Evolutionary conservation across 2,888 invertebrate genomes (phyloP), one percentile per base, ranked within the genome.

Genomic region (Dendrolimus pini): DNA sequence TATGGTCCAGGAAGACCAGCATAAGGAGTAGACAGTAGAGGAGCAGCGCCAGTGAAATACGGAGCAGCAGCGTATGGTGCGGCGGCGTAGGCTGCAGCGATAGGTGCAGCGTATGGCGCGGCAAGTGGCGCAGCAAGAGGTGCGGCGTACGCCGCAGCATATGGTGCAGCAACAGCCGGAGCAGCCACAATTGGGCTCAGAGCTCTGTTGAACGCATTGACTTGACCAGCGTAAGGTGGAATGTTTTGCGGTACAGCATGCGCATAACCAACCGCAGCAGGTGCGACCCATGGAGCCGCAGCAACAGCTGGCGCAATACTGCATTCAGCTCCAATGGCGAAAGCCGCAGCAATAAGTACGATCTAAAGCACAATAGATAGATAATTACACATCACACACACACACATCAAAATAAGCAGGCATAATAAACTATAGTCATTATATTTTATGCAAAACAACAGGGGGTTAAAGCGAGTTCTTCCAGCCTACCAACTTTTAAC

Each of bases 211-310:
- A 90, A 89, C 9, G 93, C 87, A 77, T 86, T 93, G 60, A 93
- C 80, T 76, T 93, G 93, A 2, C 93, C 91, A 1, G 93, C 93
- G 66, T 92, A 93, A 1, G 94, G 94, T 55, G 93, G 91, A 54
- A 93, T 85, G 65, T 93, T 93, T 64, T 93, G 93, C 0, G 94
- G 94, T 41, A 93, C 88, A 13, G 93, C 91, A 67, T 89, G 91
- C 59, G 83, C 85, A 65, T 93, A 93, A 13, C 92, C 93, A 41
- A 93, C 74, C 1, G 92, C 92, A 18, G 92, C 89, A n/a, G 92
- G 91, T 10, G 92, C 86, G 9, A 91, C 75, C 2, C 93, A 66
- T 0, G 88, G 87, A 12, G 90, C 85, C 18, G 87, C 80, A 54
- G 72, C 72, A 3, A 71, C 73, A 12, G 83, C 78, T 55, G 82